These are phyloP conservation scores for Colossoma macropomum DNA, from an alignment of 2,113 vertebrate species.

Conservation along the genomic window DNA sequence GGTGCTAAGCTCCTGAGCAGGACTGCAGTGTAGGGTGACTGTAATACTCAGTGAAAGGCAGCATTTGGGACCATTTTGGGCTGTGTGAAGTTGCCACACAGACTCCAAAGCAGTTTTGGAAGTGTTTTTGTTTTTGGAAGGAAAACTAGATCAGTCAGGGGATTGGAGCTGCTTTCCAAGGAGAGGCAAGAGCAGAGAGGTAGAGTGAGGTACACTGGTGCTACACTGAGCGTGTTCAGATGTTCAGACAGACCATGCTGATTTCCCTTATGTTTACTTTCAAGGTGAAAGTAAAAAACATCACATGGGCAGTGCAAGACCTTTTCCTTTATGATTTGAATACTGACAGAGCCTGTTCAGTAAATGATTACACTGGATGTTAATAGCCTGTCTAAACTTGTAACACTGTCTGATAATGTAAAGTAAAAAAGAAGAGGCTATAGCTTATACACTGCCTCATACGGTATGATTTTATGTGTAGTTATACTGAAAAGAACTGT, in stretches of 20 bases:
- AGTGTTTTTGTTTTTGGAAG: background rate
- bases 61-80: background rate
- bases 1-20: background rate
- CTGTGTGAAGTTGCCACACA: background rate
- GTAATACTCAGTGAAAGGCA: background rate
- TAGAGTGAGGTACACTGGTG: background rate
- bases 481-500: background rate
- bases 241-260: background rate
- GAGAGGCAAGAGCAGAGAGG: background rate
- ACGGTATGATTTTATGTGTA: background rate
- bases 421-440: background rate
- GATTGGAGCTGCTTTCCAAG: background rate
- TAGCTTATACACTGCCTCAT: background rate
- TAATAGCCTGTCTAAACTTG: background rate
- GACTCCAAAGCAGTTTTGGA: background rate
- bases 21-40: background rate
- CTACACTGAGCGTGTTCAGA: background rate
- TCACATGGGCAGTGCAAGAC: background rate
- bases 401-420: background rate
- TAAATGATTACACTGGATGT: background rate
- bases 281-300: background rate
- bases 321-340: background rate
- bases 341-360: background rate
- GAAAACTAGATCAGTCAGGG: background rate
- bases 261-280: background rate